Percentiles rank a stretch among this genome's conserved stretches.
These are phyloP conservation scores for Tetramorium bicarinatum DNA, from an alignment of 2,888 invertebrate species.

Conservation along the genomic window DNA sequence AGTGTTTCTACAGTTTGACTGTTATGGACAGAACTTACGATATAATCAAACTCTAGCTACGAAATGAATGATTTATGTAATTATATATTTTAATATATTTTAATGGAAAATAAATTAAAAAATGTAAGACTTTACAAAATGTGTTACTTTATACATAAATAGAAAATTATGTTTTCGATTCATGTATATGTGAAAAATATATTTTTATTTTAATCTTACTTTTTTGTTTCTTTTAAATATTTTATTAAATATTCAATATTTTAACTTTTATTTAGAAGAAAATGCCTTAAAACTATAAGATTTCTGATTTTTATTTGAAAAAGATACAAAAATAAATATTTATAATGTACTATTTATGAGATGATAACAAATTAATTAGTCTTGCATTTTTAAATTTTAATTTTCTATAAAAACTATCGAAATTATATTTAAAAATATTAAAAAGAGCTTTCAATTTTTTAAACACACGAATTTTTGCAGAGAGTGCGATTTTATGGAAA, in stretches of 20 bases:
- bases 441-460: background rate
- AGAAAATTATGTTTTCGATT: too few species aligned
- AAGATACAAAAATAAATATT: background rate
- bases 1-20: background rate
- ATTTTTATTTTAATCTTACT: too few species aligned
- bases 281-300: background rate
- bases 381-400: background rate
- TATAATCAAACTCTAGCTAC: background rate
- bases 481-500: background rate
- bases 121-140: background rate
- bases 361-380: background rate
- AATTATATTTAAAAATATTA: background rate
- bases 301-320: background rate
- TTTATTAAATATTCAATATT: too few species aligned
- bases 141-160: too few species aligned
- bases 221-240: too few species aligned
- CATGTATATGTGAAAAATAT: background rate
- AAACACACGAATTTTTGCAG: background rate
- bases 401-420: background rate
- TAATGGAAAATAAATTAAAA: conserved; percentile 9
- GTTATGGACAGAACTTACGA: background rate
- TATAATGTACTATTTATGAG: background rate
- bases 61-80: background rate
- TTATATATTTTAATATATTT: background rate
- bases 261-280: too few species aligned